Conservation (phyloP, 2,888 invertebrate species). For the Tetramorium bicarinatum region DNA sequence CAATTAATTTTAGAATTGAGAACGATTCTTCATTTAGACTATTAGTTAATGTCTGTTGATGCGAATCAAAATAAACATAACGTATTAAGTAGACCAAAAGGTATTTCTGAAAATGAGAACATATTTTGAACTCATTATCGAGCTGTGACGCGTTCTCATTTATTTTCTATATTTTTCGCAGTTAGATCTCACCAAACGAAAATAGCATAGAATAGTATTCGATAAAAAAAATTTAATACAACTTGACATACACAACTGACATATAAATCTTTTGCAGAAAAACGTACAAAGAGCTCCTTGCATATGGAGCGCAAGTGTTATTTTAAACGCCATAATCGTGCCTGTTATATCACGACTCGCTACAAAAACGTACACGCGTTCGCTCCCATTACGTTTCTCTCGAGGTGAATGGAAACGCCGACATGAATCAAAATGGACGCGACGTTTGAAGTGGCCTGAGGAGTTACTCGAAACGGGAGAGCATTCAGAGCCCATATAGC, state of each 20-base stretch:
- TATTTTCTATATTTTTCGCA: neutral
- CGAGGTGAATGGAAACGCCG: constrained; percentile 63
- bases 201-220: constrained; percentile 8
- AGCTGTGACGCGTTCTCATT: neutral
- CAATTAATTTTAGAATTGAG: constrained; percentile 29
- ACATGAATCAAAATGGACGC: constrained; percentile 69
- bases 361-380: constrained; percentile 39
- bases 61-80: constrained; percentile 34
- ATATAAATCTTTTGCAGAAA: constrained; percentile 11
- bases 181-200: neutral
- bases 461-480: constrained; percentile 69
- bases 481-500: constrained; percentile 52
- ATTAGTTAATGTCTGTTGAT: constrained; percentile 16
- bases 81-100: constrained; percentile 28
- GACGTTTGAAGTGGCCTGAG: constrained; percentile 76
- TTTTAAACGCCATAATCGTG: constrained; percentile 21
- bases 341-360: constrained; percentile 20
- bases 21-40: constrained; percentile 11
- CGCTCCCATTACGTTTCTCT: constrained; percentile 55
- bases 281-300: neutral
- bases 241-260: neutral
- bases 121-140: constrained; percentile 27
- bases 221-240: neutral
- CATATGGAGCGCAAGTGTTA: neutral
- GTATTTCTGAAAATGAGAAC: constrained; percentile 21